These are phyloP conservation scores for Eclectus roratus DNA, from an alignment of 2,113 vertebrate genomes.

Conservation along the genomic window DNA sequence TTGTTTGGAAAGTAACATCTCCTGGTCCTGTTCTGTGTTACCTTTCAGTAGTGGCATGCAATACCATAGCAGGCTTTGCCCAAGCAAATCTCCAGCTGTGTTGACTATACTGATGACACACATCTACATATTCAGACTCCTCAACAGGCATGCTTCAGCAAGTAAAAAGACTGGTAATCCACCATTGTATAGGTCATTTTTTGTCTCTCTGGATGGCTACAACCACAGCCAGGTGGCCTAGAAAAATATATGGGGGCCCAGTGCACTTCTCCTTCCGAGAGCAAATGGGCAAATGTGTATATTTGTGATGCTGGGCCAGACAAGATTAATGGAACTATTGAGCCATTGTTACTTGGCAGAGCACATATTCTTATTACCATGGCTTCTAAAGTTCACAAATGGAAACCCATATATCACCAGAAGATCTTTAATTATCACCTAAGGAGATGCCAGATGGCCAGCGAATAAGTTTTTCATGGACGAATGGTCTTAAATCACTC, in stretches of 20 bases:
- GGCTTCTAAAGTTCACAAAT: constrained; percentile 39
- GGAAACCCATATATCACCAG: constrained; percentile 29
- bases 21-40: background rate
- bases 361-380: constrained; percentile 15
- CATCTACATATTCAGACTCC: background rate
- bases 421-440: constrained; percentile 12
- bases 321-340: constrained; percentile 8
- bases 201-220: background rate
- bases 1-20: background rate
- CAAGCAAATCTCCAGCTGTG: background rate
- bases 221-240: background rate
- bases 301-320: background rate
- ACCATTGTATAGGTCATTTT: background rate
- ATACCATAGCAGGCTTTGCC: background rate
- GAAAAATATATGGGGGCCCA: background rate
- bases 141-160: background rate
- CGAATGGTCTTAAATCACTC: background rate
- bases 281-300: background rate
- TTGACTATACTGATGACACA: background rate
- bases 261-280: background rate
- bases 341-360: background rate
- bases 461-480: constrained; percentile 1
- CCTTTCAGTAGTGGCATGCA: background rate
- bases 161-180: background rate
- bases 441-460: constrained; percentile 24